Evolutionary conservation across 2,113 vertebrate genomes (phyloP).

Genomic region (Clinocottus analis): DNA sequence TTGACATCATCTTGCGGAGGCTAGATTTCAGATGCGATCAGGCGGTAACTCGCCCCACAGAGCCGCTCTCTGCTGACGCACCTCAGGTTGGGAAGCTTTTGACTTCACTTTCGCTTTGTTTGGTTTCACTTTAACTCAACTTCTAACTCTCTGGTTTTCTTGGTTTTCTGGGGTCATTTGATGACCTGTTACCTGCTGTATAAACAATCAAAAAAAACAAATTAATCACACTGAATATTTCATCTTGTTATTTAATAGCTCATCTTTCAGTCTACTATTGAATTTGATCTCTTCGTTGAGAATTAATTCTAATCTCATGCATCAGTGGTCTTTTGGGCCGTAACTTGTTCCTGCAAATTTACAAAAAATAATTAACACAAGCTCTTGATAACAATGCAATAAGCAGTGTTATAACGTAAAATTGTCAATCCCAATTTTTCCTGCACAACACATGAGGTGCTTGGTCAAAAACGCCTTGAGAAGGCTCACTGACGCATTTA

Average conservation of each 20-base stretch:
- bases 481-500: not conserved
- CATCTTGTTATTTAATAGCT: not conserved
- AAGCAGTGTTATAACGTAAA: not conserved
- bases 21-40: conserved; percentile 95
- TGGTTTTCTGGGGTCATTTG: conserved; percentile 2
- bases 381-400: not conserved
- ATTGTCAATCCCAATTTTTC: not conserved
- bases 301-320: not conserved
- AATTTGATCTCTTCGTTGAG: not conserved
- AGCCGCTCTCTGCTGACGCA: conserved; percentile 80
- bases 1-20: conserved; percentile 97
- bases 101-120: conserved; percentile 3
- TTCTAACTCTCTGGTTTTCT: not conserved
- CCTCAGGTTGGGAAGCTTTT: conserved; percentile 90
- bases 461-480: not conserved
- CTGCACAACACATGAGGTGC: not conserved
- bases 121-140: not conserved
- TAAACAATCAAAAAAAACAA: not conserved
- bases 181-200: not conserved
- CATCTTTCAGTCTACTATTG: not conserved
- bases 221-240: not conserved
- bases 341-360: not conserved
- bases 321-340: not conserved
- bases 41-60: conserved; percentile 81
- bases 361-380: not conserved